Conservation (phyloP, 2,888 invertebrate genomes). For the Polyommatus iphigenia region DNA sequence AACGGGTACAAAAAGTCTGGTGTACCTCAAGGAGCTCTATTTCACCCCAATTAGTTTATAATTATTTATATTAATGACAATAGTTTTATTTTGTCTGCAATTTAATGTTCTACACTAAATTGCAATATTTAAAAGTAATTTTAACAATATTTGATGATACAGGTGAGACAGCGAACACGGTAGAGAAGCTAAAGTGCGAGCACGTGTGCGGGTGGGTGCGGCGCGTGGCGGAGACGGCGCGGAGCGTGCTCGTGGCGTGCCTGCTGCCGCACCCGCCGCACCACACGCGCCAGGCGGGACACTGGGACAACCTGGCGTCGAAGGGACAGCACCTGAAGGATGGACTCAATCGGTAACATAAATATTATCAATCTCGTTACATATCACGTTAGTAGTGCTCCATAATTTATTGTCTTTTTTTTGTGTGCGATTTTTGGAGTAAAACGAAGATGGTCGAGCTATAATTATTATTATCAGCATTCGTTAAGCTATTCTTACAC, state of each 20-base stretch:
- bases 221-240: slow-evolving; percentile 89
- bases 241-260: slow-evolving; percentile 94
- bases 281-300: slow-evolving; percentile 96
- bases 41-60: not conserved
- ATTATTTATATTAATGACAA: not conserved
- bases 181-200: slow-evolving; percentile 95
- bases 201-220: slow-evolving; percentile 95
- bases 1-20: not conserved
- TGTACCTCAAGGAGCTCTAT: not conserved
- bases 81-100: not conserved
- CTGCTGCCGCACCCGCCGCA: slow-evolving; percentile 97
- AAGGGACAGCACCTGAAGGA: slow-evolving; percentile 96
- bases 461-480: too few relatives aligned
- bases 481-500: too few relatives aligned
- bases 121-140: not conserved
- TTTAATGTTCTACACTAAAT: not conserved
- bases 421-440: too few relatives aligned
- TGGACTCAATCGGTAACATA: slow-evolving; percentile 86
- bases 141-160: slow-evolving; percentile 36
- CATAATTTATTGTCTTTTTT: too few relatives aligned
- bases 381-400: too few relatives aligned
- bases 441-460: too few relatives aligned
- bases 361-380: too few relatives aligned
- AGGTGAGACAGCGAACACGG: slow-evolving; percentile 90
- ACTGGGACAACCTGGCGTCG: slow-evolving; percentile 95